phyloP scores from a whole-genome alignment of 2,888 invertebrate genomes.

The Agrotis clavis region DNA sequence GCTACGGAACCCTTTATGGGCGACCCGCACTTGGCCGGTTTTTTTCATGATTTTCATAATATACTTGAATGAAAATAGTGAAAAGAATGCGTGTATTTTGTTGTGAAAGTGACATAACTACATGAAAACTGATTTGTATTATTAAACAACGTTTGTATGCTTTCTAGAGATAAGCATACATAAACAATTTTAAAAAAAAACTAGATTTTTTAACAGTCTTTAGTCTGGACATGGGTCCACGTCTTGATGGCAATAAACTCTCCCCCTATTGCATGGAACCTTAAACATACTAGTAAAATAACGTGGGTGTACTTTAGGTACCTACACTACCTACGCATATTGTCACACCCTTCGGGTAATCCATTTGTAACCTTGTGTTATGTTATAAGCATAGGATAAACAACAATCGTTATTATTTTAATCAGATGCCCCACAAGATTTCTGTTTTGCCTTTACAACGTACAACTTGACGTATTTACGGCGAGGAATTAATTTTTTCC shows the following conservation, averaged over 20 bases:
- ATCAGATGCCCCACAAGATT: slow-evolving; percentile 14
- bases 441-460: too few species aligned
- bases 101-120: not conserved
- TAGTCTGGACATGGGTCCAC: not conserved
- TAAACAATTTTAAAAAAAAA: slow-evolving; percentile 4
- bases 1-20: too few species aligned
- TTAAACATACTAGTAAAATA: too few species aligned
- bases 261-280: too few species aligned
- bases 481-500: too few species aligned
- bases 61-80: too few species aligned
- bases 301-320: not conserved
- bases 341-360: not conserved
- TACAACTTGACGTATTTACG: too few species aligned
- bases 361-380: not conserved
- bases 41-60: not conserved
- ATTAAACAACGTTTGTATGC: not conserved
- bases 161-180: not conserved
- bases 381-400: not conserved
- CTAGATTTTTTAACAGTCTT: not conserved
- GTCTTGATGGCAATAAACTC: too few species aligned
- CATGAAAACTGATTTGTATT: not conserved
- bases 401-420: slow-evolving; percentile 23
- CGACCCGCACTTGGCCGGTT: too few species aligned
- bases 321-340: not conserved
- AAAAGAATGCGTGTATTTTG: too few species aligned